These are phyloP conservation scores for Tromatobia lineatoria DNA, from an alignment of 2,888 invertebrate species.

Conservation along the genomic window DNA sequence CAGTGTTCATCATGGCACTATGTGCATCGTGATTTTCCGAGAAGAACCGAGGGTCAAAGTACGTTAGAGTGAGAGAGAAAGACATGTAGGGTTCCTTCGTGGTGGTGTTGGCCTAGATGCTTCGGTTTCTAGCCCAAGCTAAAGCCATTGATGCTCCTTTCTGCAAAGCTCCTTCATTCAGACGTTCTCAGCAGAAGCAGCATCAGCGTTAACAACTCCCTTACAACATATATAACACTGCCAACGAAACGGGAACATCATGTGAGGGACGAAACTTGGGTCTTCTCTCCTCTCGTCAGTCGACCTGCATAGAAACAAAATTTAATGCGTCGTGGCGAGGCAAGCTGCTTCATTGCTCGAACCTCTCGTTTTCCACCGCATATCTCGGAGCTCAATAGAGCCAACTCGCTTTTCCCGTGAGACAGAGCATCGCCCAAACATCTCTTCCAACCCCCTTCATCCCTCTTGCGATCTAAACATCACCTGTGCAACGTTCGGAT, in stretches of 20 bases:
- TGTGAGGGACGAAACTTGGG: constrained; percentile 19
- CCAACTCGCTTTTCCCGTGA: constrained; percentile 41
- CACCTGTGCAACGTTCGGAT: constrained; percentile 27
- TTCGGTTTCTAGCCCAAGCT: constrained; percentile 40
- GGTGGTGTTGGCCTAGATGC: constrained; percentile 46
- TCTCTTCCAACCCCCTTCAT: constrained; percentile 8
- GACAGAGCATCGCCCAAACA: constrained; percentile 22
- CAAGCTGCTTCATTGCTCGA: constrained; percentile 23
- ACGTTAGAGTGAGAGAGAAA: constrained; percentile 4
- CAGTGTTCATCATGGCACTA: constrained; percentile 13
- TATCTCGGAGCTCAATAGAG: constrained; percentile 56
- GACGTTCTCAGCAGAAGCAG: constrained; percentile 17
- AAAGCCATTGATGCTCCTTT: constrained; percentile 51
- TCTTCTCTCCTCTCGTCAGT: not conserved
- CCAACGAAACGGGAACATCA: constrained; percentile 40
- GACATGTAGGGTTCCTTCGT: constrained; percentile 26
- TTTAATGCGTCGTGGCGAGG: constrained; percentile 58
- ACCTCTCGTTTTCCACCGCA: constrained; percentile 29
- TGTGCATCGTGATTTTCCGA: constrained; percentile 13
- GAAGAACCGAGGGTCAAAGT: constrained; percentile 38
- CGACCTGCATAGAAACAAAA: constrained; percentile 60
- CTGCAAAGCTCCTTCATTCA: constrained; percentile 52
- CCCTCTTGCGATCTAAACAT: constrained; percentile 24
- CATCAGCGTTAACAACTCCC: constrained; percentile 31
- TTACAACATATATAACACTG: constrained; percentile 8